Conservation (phyloP, 2,888 invertebrate genomes). For the Apotomis capreana region DNA sequence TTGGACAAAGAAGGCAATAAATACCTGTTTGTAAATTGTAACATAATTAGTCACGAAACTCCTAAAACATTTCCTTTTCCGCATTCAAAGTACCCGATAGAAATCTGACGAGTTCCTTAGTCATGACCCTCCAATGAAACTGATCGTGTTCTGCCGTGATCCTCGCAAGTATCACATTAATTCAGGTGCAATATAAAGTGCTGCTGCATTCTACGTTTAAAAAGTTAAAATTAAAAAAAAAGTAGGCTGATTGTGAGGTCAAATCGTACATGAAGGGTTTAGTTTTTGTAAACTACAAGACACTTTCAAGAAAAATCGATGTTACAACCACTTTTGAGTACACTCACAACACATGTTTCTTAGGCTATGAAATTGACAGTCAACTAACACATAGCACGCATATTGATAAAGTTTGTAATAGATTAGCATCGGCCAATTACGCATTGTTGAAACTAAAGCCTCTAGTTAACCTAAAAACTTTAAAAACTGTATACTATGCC, state of each 20-base stretch:
- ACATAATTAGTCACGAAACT: constrained; percentile 32
- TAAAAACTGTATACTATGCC: too few relatives aligned
- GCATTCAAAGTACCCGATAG: constrained; percentile 17
- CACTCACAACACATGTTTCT: too few relatives aligned
- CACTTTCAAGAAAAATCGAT: too few relatives aligned
- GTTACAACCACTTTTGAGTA: too few relatives aligned
- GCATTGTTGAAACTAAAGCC: too few relatives aligned
- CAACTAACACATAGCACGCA: too few relatives aligned
- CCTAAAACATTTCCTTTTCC: constrained; percentile 25
- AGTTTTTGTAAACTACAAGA: too few relatives aligned
- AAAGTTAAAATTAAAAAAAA: not conserved
- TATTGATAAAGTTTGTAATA: too few relatives aligned
- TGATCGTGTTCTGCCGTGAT: constrained; percentile 4
- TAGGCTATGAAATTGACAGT: too few relatives aligned
- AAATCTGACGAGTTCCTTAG: not conserved
- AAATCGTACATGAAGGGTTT: not conserved
- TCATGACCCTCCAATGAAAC: not conserved
- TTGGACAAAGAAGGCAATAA: not conserved
- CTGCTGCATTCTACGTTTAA: not conserved
- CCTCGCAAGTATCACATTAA: not conserved
- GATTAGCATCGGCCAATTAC: too few relatives aligned
- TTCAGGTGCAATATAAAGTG: not conserved
- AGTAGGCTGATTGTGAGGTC: not conserved
- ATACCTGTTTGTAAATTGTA: constrained; percentile 2
- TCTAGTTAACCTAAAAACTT: too few relatives aligned